Evolutionary conservation across 2,797 vertebrate species (phyloP), one percentile per base, ranked within the genome.

Genomic region (Semaprochilodus insignis): DNA sequence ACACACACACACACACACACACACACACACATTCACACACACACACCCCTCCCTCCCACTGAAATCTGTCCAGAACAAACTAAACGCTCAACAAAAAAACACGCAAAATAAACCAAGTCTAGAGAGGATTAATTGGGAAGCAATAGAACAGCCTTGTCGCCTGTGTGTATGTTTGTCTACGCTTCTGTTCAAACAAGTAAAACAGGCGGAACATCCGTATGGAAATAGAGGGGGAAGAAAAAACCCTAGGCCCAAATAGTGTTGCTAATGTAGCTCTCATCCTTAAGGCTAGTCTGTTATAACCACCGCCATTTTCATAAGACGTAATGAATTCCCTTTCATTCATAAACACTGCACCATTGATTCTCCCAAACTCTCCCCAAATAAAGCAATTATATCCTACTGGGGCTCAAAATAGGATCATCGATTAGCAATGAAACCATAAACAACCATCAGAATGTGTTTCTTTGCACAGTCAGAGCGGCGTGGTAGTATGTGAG

Each of bases 1-100:
- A 36, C 65, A 69, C 25, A 71, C 66, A 63, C 76, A 72, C n/a
- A 40, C 59, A n/a, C 59, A 19, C 36, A 59, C 52, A 40, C 77
- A 27, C 59, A 72, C 67, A 55, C n/a, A n/a, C n/a, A n/a, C n/a
- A n/a, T n/a, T n/a, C 60, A 71, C 14, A 36, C 65, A 69, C 80
- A 75, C 60, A 52, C 31, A 72, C 74, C 59, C 55, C 27, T 54
- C 74, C 73, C 74, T 63, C 31, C 14, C 36, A 27, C 77, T 84
- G 77, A 84, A 80, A 66, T 75, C 77, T 74, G 72, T 87, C 86
- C 84, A 83, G 78, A 84, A 86, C 69, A 88, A 86, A 79, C 69
- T 54, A 80, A 77, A 83, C 77, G 78, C 81, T 84, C 25, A 84
- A 81, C 19, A 21, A 40, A 74, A 71, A 74, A 54, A 36, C 34